Evolutionary conservation across 2,888 invertebrate species (phyloP).

Genomic region (Plutella xylostella): DNA sequence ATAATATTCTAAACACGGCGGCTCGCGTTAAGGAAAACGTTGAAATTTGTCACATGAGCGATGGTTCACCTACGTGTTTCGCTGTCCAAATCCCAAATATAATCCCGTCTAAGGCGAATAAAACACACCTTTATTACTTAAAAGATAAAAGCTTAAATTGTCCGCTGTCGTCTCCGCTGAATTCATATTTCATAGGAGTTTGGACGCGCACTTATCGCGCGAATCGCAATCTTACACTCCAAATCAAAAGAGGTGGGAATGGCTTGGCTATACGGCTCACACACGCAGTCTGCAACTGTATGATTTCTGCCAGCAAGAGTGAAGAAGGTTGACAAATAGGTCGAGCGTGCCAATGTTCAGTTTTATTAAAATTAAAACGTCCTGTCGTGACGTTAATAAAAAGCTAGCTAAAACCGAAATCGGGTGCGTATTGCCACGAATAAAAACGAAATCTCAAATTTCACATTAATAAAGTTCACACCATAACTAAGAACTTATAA

Average conservation of each 20-base stretch:
- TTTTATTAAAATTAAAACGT: slow-evolving; percentile 69
- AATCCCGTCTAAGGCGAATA: slow-evolving; percentile 58
- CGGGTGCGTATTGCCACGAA: no score
- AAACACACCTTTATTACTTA: slow-evolving; percentile 69
- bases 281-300: slow-evolving; percentile 56
- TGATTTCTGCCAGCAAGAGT: slow-evolving; percentile 66
- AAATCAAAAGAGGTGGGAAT: slow-evolving; percentile 56
- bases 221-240: slow-evolving; percentile 58
- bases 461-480: no score
- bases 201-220: slow-evolving; percentile 46
- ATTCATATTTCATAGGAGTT: slow-evolving; percentile 53
- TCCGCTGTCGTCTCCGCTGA: slow-evolving; percentile 43
- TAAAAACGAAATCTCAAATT: no score
- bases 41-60: slow-evolving; percentile 71
- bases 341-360: slow-evolving; percentile 65
- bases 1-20: slow-evolving; percentile 67
- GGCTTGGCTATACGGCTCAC: slow-evolving; percentile 34
- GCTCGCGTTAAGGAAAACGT: slow-evolving; percentile 66
- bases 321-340: slow-evolving; percentile 70
- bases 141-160: slow-evolving; percentile 63
- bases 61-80: slow-evolving; percentile 67
- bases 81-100: slow-evolving; percentile 49
- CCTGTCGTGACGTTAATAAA: slow-evolving; percentile 59
- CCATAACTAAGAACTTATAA: no score
- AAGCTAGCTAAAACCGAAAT: slow-evolving; percentile 49